A percentile compares a stretch with the other conserved stretches of the same genome.
Conservation (phyloP, 2,888 invertebrate genomes). For the Stratiomys singularior region DNA sequence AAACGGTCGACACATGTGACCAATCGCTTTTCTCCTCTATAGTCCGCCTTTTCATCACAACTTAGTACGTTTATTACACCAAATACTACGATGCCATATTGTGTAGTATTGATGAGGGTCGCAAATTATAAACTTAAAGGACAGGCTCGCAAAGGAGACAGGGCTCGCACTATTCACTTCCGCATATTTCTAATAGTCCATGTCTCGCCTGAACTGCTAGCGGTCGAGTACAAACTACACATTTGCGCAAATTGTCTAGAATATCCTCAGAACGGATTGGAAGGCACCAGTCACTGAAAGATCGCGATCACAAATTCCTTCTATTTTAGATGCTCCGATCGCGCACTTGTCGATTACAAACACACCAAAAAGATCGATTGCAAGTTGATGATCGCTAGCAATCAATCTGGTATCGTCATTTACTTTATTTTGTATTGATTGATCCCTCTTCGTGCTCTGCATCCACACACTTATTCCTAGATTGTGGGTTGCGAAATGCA, state of each 20-base stretch:
- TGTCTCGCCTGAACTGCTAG: conserved; percentile 47
- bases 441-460: not conserved
- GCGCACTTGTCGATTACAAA: conserved; percentile 29
- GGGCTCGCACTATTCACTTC: conserved; percentile 48
- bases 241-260: conserved; percentile 22
- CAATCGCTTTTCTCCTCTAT: conserved; percentile 9
- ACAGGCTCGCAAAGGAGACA: not conserved
- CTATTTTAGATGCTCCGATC: conserved; percentile 43
- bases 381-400: not conserved
- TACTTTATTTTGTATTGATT: conserved; percentile 15
- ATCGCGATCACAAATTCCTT: conserved; percentile 44
- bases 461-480: too few species aligned
- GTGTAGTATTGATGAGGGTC: too few species aligned
- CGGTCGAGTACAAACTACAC: conserved; percentile 5
- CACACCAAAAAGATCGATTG: not conserved
- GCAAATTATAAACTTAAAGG: not conserved
- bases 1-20: conserved; percentile 4
- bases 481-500: too few species aligned
- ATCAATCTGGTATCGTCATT: conserved; percentile 25
- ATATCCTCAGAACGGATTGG: not conserved
- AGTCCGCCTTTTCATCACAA: not conserved
- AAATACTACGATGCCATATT: not conserved
- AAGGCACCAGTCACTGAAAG: conserved; percentile 13
- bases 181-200: conserved; percentile 48
- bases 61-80: not conserved